Percentiles rank a stretch among this genome's conserved stretches.
Conservation (phyloP, 2,888 invertebrate species). For the Trachelus tabidus region DNA sequence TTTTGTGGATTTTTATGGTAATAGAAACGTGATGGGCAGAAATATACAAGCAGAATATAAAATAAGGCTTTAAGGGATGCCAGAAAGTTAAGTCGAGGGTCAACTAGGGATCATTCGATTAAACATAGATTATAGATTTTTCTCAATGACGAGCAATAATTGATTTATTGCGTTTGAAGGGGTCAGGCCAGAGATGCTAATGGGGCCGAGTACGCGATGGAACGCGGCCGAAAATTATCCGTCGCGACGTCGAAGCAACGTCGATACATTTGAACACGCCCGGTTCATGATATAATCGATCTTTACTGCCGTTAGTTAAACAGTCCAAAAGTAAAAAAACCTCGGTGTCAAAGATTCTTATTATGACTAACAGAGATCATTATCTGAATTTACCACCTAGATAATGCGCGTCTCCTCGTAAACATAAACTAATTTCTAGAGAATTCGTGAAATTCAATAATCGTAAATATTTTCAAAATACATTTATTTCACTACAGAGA, state of each 20-base stretch:
- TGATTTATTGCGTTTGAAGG: conserved; percentile 51
- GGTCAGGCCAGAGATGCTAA: conserved; percentile 35
- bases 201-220: conserved; percentile 35
- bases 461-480: background rate
- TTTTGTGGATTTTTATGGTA: background rate
- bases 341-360: background rate
- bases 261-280: background rate
- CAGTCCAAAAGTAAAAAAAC: background rate
- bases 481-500: background rate
- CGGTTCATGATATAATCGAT: background rate
- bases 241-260: conserved; percentile 11
- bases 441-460: background rate
- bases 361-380: background rate
- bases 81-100: conserved; percentile 37
- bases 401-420: background rate
- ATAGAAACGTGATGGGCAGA: background rate
- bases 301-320: background rate
- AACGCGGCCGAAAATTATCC: conserved; percentile 36
- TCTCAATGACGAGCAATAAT: conserved; percentile 55
- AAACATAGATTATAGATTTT: conserved; percentile 59
- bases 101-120: conserved; percentile 58
- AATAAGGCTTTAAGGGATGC: background rate
- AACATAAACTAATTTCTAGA: background rate
- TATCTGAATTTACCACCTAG: background rate
- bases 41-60: background rate